Evolutionary conservation across 1,140 invertebrate species (phyloP), one percentile per base, ranked within the genome.

Genomic region (Orius laevigatus): DNA sequence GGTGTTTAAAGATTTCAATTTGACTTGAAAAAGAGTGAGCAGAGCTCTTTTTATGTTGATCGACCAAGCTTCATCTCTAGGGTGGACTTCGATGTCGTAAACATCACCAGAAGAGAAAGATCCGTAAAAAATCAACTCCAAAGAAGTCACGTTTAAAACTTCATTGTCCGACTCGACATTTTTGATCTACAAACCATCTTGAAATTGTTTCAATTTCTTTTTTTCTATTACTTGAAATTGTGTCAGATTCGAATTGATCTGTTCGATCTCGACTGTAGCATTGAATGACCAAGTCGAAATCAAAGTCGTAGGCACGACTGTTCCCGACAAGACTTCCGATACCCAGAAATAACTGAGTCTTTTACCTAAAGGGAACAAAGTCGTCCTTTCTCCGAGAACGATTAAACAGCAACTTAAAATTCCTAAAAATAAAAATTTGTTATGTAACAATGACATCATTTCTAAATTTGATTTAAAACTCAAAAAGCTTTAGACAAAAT

Each of bases 31-130:
- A 5, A 58, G 34, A 9, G 48, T 43, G 8, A 48, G 52, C 15
- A 59, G 33, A 0, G 58, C 56, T 43, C 55, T 46, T 51, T 59
- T 59, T 5, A 59, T 58, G 36, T 59, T 59, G 32, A 55, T 38
- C 2, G 58, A 57, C 48, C 58, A 56, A 0, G 34, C 10, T 10
- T 52, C 44, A 45, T 59, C 57, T 10, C 31, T 12, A 14, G 25
- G 20, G 18, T 42, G 34, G 11, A 42, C 36, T 5, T 14, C 16
- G 8, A 56, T 19, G 20, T 39, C 39, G 6, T 18, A 44, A 1
- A 56, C 44, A 5, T 44, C 44, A 12, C 55, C 55, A 18, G 19
- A 40, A n/a, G 40, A 20, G 32, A 40, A 55, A 14, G 14, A 32
- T 1, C 44, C 53, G 42, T 47, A 11, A 31, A 52, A 55, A 19